phyloP scores from a whole-genome alignment of 2,888 invertebrate genomes.

The Rosalia funebris region DNA sequence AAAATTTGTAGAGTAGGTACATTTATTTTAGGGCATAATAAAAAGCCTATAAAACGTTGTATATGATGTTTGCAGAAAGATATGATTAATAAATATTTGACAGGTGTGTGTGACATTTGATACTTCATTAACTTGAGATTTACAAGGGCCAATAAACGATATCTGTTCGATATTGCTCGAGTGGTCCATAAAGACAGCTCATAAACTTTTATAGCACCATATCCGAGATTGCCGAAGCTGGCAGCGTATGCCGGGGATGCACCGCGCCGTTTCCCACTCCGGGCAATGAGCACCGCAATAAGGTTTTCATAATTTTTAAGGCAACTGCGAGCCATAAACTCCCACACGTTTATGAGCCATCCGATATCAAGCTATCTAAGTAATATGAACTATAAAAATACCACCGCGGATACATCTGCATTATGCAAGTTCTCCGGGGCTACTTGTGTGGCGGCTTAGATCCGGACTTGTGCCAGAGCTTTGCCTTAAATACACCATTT shows the following conservation, averaged over 20 bases:
- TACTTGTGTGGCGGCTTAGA: slow-evolving; percentile 17
- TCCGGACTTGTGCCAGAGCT: no score
- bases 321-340: slow-evolving; percentile 40
- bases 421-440: slow-evolving; percentile 33
- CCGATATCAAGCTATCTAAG: slow-evolving; percentile 42
- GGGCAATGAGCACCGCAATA: slow-evolving; percentile 14
- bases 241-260: slow-evolving; percentile 16
- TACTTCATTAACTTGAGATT: slow-evolving; percentile 62
- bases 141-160: slow-evolving; percentile 63
- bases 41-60: slow-evolving; percentile 39
- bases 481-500: no score
- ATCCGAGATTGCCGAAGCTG: slow-evolving; percentile 51
- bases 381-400: slow-evolving; percentile 45
- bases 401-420: slow-evolving; percentile 41
- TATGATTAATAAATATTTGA: slow-evolving; percentile 56
- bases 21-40: slow-evolving; percentile 32
- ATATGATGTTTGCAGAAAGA: slow-evolving; percentile 49
- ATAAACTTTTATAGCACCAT: slow-evolving; percentile 61
- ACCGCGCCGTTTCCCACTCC: background rate
- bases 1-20: slow-evolving; percentile 24
- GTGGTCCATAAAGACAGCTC: slow-evolving; percentile 60
- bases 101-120: slow-evolving; percentile 61
- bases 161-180: slow-evolving; percentile 60
- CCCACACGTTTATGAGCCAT: slow-evolving; percentile 44
- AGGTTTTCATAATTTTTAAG: slow-evolving; percentile 35